Percentiles rank a stretch among this genome's conserved stretches.
Conservation (phyloP, 1,140 invertebrate species). For the Microplitis demolitor region DNA sequence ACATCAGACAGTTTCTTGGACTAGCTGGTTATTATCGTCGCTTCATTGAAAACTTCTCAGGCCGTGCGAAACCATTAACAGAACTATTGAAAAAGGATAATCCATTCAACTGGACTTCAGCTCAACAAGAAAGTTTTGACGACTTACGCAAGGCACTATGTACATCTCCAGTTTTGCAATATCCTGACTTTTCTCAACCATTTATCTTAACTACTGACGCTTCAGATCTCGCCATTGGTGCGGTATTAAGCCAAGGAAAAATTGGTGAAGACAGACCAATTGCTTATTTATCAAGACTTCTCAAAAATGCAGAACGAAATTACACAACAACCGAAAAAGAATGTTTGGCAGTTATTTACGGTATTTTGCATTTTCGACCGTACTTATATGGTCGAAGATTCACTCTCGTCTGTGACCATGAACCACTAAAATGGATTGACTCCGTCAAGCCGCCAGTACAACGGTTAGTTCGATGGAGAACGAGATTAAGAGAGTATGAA, state of each 20-base stretch:
- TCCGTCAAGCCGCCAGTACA: no score
- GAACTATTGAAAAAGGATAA: conserved; percentile 33
- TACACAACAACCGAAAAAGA: conserved; percentile 47
- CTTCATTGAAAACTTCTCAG: conserved; percentile 38
- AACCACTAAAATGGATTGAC: no score
- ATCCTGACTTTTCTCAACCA: conserved; percentile 32
- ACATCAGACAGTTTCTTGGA: conserved; percentile 38
- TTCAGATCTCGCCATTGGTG: conserved; percentile 33
- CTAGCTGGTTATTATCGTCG: conserved; percentile 38
- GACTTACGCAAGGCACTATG: no score
- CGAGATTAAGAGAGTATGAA: no score
- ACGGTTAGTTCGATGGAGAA: no score
- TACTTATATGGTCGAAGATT: conserved; percentile 52
- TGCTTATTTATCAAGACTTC: conserved; percentile 32
- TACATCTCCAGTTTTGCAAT: no score
- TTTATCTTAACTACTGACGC: conserved; percentile 40
- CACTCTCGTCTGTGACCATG: conserved; percentile 39
- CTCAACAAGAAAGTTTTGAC: conserved; percentile 9
- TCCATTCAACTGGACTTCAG: conserved; percentile 20
- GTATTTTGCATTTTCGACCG: conserved; percentile 33
- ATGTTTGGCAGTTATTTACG: conserved; percentile 48
- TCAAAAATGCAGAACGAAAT: conserved; percentile 37
- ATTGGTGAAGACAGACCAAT: conserved; percentile 36
- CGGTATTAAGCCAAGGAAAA: conserved; percentile 35
- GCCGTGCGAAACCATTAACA: conserved; percentile 35